phyloP scores from a whole-genome alignment of 1,140 invertebrate species.

The Neodiprion pinetum region DNA sequence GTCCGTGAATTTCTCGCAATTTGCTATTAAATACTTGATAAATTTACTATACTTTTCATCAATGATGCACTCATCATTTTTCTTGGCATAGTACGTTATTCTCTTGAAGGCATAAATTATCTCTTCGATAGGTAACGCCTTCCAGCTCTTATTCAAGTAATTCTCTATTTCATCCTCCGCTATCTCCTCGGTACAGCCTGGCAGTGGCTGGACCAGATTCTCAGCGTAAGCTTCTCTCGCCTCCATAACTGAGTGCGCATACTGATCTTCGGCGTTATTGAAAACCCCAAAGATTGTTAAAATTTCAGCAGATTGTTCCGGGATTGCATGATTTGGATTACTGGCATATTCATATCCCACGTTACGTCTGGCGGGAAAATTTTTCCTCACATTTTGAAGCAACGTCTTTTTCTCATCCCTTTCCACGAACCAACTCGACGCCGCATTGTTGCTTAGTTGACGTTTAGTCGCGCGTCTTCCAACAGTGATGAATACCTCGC shows the following conservation, averaged over 20 bases:
- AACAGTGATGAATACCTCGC: neutral
- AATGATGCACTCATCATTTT: neutral
- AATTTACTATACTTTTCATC: constrained; percentile 12
- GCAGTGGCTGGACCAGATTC: too few species aligned
- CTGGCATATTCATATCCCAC: too few species aligned
- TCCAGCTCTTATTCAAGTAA: constrained; percentile 28
- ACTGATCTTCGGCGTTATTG: neutral
- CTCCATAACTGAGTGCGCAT: neutral
- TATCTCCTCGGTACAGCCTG: neutral
- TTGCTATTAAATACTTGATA: neutral
- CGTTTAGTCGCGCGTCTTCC: neutral
- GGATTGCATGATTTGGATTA: too few species aligned
- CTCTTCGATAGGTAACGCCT: constrained; percentile 11
- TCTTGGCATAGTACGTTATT: constrained; percentile 28
- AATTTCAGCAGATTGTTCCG: neutral
- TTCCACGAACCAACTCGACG: neutral
- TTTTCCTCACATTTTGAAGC: too few species aligned
- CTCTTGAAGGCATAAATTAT: constrained; percentile 28
- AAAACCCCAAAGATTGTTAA: neutral
- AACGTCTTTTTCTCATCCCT: too few species aligned
- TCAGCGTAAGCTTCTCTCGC: neutral
- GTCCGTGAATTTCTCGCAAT: constrained; percentile 52
- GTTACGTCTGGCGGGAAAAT: too few species aligned
- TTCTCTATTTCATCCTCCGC: constrained; percentile 13
- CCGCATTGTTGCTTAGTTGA: neutral